These are phyloP conservation scores for Melieria crassipennis DNA, from an alignment of 2,888 invertebrate genomes.

Conservation along the genomic window DNA sequence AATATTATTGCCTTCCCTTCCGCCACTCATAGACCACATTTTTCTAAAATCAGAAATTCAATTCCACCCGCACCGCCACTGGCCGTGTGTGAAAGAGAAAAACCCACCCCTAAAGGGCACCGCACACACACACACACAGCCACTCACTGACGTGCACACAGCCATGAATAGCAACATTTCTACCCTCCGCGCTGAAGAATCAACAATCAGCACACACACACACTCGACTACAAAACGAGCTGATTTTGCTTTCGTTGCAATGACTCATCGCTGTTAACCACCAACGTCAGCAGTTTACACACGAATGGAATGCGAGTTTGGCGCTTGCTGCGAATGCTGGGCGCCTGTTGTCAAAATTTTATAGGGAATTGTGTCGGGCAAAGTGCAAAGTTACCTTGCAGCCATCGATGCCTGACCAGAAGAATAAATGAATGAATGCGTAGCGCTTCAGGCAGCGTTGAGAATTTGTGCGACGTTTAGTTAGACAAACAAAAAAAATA, in stretches of 20 bases:
- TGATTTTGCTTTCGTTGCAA: conserved; percentile 26
- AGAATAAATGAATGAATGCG: too few species aligned
- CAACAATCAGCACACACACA: conserved; percentile 24
- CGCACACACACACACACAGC: neutral
- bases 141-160: too few species aligned
- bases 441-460: too few species aligned
- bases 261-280: conserved; percentile 24
- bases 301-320: conserved; percentile 47
- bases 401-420: too few species aligned
- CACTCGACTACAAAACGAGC: neutral
- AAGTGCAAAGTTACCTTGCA: conserved; percentile 11
- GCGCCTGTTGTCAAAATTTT: conserved; percentile 58
- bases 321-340: conserved; percentile 41
- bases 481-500: too few species aligned
- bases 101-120: conserved; percentile 14
- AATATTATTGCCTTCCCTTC: too few species aligned
- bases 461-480: too few species aligned
- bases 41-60: too few species aligned
- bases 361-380: conserved; percentile 57
- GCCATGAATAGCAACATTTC: too few species aligned
- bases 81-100: neutral
- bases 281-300: conserved; percentile 29
- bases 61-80: neutral
- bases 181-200: conserved; percentile 41
- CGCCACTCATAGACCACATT: too few species aligned